Conservation (phyloP, 2,797 vertebrate genomes). For the Lateolabrax maculatus region DNA sequence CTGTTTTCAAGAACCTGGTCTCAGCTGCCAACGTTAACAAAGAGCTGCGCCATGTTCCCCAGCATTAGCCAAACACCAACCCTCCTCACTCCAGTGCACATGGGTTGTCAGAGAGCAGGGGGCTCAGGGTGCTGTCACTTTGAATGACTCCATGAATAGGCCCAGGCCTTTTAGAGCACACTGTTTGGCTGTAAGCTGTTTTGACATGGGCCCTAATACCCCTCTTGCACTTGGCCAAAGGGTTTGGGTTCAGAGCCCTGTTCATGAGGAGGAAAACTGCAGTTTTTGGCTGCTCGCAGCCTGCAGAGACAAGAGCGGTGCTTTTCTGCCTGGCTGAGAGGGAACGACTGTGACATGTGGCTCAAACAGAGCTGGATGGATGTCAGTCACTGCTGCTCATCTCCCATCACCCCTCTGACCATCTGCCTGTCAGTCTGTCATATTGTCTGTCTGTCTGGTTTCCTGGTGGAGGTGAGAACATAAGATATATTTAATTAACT, state of each 20-base stretch:
- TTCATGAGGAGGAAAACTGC: slow-evolving; percentile 51
- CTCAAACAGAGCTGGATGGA: slow-evolving; percentile 59
- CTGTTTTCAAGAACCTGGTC: slow-evolving; percentile 49
- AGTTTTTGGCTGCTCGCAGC: slow-evolving; percentile 62
- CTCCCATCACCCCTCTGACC: slow-evolving; percentile 40
- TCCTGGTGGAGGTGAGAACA: not conserved
- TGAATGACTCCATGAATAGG: slow-evolving; percentile 81
- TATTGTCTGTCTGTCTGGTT: slow-evolving; percentile 34
- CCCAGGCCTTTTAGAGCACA: slow-evolving; percentile 67
- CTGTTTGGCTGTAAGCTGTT: slow-evolving; percentile 81
- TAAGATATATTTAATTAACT: not conserved
- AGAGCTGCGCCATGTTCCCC: slow-evolving; percentile 58
- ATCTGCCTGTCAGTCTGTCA: slow-evolving; percentile 31
- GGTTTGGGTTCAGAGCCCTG: slow-evolving; percentile 69
- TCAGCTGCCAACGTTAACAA: slow-evolving; percentile 77
- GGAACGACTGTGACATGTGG: slow-evolving; percentile 69
- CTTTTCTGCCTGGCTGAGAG: slow-evolving; percentile 62
- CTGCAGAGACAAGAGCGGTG: slow-evolving; percentile 66
- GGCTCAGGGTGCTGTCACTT: slow-evolving; percentile 78
- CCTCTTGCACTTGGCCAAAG: slow-evolving; percentile 75
- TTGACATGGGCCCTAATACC: slow-evolving; percentile 83
- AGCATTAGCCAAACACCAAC: slow-evolving; percentile 56
- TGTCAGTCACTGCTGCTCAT: slow-evolving; percentile 74
- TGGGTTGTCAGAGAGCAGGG: slow-evolving; percentile 53
- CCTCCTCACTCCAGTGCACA: slow-evolving; percentile 41